phyloP scores from a whole-genome alignment of 92 coral and sea anemone genomes.

The Epizoanthus fatuus region DNA sequence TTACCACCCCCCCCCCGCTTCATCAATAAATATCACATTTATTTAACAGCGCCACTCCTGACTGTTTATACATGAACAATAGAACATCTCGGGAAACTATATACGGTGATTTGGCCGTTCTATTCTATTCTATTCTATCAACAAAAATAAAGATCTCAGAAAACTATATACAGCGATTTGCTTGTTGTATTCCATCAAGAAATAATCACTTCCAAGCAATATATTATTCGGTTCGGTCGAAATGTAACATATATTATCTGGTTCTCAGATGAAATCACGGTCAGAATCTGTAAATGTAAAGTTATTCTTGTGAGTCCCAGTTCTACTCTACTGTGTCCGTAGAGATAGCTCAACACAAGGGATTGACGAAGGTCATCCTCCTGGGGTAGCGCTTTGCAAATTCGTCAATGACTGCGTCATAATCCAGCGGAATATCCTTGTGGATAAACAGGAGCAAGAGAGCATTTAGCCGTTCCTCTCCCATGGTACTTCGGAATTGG shows the following conservation, averaged over 20 bases:
- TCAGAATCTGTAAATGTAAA: constrained; percentile 22
- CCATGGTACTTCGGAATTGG: constrained; percentile 5
- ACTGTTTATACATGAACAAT: constrained; percentile 28
- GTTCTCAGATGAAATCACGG: constrained; percentile 22
- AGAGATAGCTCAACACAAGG: constrained; percentile 17
- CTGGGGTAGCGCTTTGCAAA: neutral
- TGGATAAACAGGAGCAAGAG: constrained; percentile 9
- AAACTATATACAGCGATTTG: neutral
- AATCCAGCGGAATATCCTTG: neutral
- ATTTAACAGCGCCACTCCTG: constrained; percentile 16
- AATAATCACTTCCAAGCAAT: neutral
- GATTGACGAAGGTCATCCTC: constrained; percentile 20
- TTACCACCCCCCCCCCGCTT: neutral
- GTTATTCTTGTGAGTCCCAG: constrained; percentile 15
- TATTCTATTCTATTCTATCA: constrained; percentile 4
- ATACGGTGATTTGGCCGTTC: neutral
- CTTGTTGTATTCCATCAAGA: neutral
- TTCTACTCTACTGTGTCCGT: constrained; percentile 17
- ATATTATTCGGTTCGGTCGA: neutral
- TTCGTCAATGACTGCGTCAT: constrained; percentile 5
- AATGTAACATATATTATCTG: constrained; percentile 21
- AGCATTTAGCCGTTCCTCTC: neutral
- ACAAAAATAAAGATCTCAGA: constrained; percentile 1
- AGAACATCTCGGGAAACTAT: constrained; percentile 11
- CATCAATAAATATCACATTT: neutral